These are phyloP conservation scores for Dolomedes plantarius DNA, from an alignment of 2,888 invertebrate genomes.

Conservation along the genomic window DNA sequence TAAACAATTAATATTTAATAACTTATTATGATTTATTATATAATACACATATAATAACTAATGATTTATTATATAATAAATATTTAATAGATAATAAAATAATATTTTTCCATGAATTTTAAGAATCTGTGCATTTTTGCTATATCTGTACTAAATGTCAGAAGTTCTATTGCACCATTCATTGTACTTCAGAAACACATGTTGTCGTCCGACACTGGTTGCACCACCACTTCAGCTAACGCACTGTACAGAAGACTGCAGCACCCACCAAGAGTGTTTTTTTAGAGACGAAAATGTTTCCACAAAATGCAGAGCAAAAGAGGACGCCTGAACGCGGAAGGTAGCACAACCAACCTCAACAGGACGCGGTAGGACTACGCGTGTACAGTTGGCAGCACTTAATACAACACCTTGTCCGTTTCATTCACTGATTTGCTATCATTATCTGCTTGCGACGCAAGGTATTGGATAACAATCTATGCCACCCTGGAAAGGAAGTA, in stretches of 20 bases:
- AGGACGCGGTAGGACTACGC: conserved; percentile 33
- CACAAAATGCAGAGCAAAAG: background rate
- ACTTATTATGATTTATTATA: no score
- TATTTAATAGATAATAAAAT: no score
- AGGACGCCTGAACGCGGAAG: background rate
- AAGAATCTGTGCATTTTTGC: no score
- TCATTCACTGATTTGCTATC: background rate
- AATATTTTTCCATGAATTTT: no score
- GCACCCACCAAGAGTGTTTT: background rate
- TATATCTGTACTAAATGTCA: no score
- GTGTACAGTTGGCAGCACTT: background rate
- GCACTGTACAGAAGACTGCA: background rate
- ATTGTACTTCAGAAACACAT: no score
- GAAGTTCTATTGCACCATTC: no score
- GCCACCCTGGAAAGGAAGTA: background rate
- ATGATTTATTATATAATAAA: no score
- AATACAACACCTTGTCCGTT: background rate
- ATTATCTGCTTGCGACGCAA: no score
- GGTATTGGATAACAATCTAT: background rate
- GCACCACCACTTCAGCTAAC: background rate
- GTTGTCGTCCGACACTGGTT: conserved; percentile 5
- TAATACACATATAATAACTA: no score
- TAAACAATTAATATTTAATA: no score
- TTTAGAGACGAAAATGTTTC: conserved; percentile 10
- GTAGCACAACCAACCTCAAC: background rate